phyloP scores from a whole-genome alignment of 2,113 vertebrate species.

The Rhineura floridana region DNA sequence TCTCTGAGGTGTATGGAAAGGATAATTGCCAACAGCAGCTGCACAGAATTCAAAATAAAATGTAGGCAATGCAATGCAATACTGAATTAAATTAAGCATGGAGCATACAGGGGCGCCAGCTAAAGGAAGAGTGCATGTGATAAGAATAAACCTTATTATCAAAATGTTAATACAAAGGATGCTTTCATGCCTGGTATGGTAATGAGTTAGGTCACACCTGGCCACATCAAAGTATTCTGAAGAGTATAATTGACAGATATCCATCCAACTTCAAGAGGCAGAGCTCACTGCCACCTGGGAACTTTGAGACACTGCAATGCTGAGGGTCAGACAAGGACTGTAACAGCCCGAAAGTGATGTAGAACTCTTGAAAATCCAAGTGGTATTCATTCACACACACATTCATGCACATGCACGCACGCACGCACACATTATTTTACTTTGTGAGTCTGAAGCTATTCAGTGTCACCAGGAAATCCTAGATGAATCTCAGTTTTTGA shows the following conservation, averaged over 20 bases:
- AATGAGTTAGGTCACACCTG: slow-evolving; percentile 68
- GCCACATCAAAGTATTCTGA: slow-evolving; percentile 62
- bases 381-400: background rate
- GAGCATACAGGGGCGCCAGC: background rate
- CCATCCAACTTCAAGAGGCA: slow-evolving; percentile 53
- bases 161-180: slow-evolving; percentile 54
- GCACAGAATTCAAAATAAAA: slow-evolving; percentile 44
- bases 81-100: slow-evolving; percentile 25
- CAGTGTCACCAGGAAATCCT: slow-evolving; percentile 49
- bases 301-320: slow-evolving; percentile 39
- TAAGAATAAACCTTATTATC: slow-evolving; percentile 59
- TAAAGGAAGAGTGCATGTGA: slow-evolving; percentile 32
- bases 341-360: slow-evolving; percentile 46
- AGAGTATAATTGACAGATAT: slow-evolving; percentile 68
- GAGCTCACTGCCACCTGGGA: slow-evolving; percentile 40
- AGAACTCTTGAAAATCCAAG: slow-evolving; percentile 50
- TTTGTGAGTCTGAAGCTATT: slow-evolving; percentile 51
- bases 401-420: too few relatives aligned
- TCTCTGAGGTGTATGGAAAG: slow-evolving; percentile 35
- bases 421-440: too few relatives aligned
- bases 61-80: slow-evolving; percentile 41
- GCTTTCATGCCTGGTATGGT: slow-evolving; percentile 64
- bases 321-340: slow-evolving; percentile 64
- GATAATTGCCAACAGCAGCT: slow-evolving; percentile 50
- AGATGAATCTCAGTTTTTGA: slow-evolving; percentile 49